These are phyloP conservation scores for Epinephelus malabaricus DNA, from an alignment of 2,797 vertebrate genomes.

Conservation along the genomic window DNA sequence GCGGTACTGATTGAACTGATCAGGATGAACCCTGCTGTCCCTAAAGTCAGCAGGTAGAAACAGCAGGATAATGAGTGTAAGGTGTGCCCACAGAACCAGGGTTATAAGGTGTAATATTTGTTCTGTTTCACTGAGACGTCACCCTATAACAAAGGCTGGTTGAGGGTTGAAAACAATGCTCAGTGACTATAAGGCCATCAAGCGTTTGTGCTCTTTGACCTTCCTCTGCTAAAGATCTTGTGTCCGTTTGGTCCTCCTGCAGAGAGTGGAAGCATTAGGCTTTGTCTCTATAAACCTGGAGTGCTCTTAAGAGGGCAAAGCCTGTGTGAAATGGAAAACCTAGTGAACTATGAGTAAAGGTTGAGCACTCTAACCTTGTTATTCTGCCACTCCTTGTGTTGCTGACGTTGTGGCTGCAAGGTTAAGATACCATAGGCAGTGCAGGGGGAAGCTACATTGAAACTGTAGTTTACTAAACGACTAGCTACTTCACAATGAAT, in stretches of 20 bases:
- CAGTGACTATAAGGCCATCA: neutral
- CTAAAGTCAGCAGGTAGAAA: neutral
- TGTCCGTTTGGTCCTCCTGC: neutral
- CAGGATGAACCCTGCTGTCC: neutral
- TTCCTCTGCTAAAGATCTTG: neutral
- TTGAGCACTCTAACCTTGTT: neutral
- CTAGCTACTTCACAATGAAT: too few species aligned
- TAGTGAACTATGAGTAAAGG: neutral
- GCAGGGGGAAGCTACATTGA: too few species aligned
- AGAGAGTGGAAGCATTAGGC: neutral
- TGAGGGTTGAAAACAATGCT: too few species aligned
- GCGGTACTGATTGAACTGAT: too few species aligned
- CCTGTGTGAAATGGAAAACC: neutral
- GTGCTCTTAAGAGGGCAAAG: neutral
- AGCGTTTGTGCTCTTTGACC: neutral
- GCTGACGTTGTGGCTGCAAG: neutral
- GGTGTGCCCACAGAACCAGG: neutral
- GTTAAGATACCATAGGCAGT: neutral
- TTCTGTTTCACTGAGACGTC: too few species aligned
- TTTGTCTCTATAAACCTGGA: neutral
- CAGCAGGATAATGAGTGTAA: neutral
- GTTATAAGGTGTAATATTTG: too few species aligned
- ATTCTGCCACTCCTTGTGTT: neutral
- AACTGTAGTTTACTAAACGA: too few species aligned
- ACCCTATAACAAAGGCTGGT: neutral